phyloP scores from a whole-genome alignment of 1,140 invertebrate species.

The Battus philenor region DNA sequence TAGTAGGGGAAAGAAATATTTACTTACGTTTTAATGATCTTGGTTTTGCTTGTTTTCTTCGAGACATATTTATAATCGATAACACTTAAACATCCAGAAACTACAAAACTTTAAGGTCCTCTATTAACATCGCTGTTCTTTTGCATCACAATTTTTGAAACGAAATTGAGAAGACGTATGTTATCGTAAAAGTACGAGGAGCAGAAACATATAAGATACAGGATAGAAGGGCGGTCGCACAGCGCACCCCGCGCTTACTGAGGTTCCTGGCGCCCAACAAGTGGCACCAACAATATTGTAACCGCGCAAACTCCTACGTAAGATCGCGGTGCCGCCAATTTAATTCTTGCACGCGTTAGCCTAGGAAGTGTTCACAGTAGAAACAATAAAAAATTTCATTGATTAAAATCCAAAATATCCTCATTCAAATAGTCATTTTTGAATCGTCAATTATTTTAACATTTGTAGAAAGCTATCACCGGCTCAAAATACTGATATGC shows the following conservation, averaged over 20 bases:
- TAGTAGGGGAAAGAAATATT: too few relatives aligned
- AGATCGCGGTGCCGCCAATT: constrained; percentile 31
- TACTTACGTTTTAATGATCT: constrained; percentile 73
- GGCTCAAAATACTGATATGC: too few relatives aligned
- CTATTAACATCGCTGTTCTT: constrained; percentile 3
- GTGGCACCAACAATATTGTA: constrained; percentile 67
- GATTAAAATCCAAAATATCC: too few relatives aligned
- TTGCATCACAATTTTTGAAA: constrained; percentile 1
- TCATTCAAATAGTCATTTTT: too few relatives aligned
- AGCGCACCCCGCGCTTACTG: constrained; percentile 60
- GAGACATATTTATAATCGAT: constrained; percentile 52
- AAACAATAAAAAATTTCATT: too few relatives aligned
- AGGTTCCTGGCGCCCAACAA: constrained; percentile 73
- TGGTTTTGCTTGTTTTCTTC: constrained; percentile 74
- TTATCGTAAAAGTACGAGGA: constrained; percentile 40
- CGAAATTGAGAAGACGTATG: constrained; percentile 28
- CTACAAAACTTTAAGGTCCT: neutral
- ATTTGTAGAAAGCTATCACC: too few relatives aligned
- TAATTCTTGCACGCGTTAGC: constrained; percentile 26
- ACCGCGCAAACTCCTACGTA: constrained; percentile 68
- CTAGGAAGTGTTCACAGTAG: too few relatives aligned
- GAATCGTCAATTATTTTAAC: too few relatives aligned
- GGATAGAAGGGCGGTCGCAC: constrained; percentile 41
- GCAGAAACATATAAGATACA: constrained; percentile 20
- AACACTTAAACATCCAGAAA: constrained; percentile 4